Evolutionary conservation across 2,113 vertebrate genomes (phyloP), one percentile per base, ranked within the genome.

Genomic region (Nyctibius bracteatus): DNA sequence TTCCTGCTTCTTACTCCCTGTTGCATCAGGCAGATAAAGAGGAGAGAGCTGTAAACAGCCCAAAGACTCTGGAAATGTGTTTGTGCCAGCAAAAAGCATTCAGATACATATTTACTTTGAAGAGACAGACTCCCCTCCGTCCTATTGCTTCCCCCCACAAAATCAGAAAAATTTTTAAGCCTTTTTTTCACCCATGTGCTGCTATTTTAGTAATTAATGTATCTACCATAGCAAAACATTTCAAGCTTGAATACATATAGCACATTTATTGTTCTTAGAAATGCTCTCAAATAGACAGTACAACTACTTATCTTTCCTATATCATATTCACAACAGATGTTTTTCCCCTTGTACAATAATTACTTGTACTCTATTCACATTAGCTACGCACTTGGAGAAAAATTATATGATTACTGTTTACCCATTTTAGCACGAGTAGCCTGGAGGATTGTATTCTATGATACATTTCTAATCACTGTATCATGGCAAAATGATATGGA

Each of bases 191-290:
- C 37, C 86, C 9, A 37, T 28, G 4, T 68, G 59, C 17, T 81
- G 33, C 27, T 92, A 71, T 85, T 94, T 91, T 49, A 83, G 75
- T 81, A 94, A 94, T 93, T 86, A 89, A 72, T 84, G 31, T 62
- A 57, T 75, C 77, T 83, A 37, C 59, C 68, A 62, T 75, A 86
- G 86, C 58, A 96, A 95, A 80, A 59, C 49, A 52, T 72, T 91
- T 91, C 71, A 94, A 67, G 79, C 72, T 67, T 65, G 19, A 85
- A 70, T 41, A 82, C 33, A 9, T 71, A 71, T 3, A 31, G 23
- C 44, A 37, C 49, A 66, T 84, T 79, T 59, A 52, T 52, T 72
- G 31, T 68, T 97, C 85, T 78, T 73, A 52, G 55, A 95, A 95
- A 93, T 43, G 27, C 21, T 66, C 61, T 72, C 74, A 79, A 17